Percentiles rank a stretch among this genome's conserved stretches.
phyloP scores from a whole-genome alignment of 2,797 vertebrate genomes.

The Coracias cyanogaster region DNA sequence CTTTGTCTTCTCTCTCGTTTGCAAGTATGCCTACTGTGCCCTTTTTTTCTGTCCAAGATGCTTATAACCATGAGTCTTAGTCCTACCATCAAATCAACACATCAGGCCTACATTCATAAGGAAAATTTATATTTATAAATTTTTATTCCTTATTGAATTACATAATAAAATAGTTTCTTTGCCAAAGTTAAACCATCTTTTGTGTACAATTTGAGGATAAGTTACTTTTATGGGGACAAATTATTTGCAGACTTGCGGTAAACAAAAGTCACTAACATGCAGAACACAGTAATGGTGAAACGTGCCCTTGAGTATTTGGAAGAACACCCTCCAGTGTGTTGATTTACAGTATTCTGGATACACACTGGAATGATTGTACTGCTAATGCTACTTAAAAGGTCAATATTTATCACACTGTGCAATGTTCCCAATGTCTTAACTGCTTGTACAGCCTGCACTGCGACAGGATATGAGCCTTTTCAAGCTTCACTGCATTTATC shows the following conservation, averaged over 20 bases:
- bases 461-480: background rate
- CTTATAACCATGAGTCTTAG: background rate
- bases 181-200: background rate
- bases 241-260: background rate
- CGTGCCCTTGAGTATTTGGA: background rate
- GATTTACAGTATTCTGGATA: constrained; percentile 5
- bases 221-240: background rate
- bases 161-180: background rate
- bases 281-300: background rate
- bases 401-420: constrained; percentile 49
- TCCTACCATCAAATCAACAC: background rate
- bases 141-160: background rate
- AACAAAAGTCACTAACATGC: background rate
- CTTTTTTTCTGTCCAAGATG: background rate
- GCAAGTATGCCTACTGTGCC: background rate
- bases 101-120: background rate
- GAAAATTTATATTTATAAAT: background rate
- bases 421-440: constrained; percentile 16
- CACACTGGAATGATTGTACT: background rate
- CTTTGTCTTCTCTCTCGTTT: background rate
- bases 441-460: background rate
- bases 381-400: constrained; percentile 42
- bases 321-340: background rate
- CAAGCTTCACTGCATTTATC: background rate
- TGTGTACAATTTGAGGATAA: background rate